Evolutionary conservation across 2,888 invertebrate species (phyloP), one percentile per base, ranked within the genome.

Genomic region (Torymus tubicola): DNA sequence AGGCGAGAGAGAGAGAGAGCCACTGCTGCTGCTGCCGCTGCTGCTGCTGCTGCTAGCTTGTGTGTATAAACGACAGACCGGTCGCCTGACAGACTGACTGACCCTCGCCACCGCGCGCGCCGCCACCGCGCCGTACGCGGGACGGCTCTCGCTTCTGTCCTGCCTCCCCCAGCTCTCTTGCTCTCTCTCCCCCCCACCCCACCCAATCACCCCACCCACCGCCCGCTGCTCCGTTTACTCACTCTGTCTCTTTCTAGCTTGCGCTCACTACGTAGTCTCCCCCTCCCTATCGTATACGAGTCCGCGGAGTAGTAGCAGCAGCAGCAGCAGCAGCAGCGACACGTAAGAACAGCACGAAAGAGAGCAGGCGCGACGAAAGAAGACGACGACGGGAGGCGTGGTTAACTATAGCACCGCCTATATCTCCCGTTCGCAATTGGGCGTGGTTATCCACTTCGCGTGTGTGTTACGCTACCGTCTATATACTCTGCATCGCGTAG

Each of bases 81-180:
- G 89, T 88, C 89, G 89, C 87, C 89, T 89, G 89, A 89, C 88
- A 89, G 90, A 90, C 90, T 90, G 90, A 90, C 90, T 90, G 90
- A 78, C 77, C 78, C 73, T 65, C 64, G 74, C 69, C 61, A 55
- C 67, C 42, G 53, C 42, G 31, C 31, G 42, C 71, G 31, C 63
- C 61, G 63, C 72, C 63, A 58, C 70, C 21, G 72, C 78, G 68
- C 78, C 78, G 74, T 42, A 55, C 53, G 81, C 82, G 64, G 83
- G 78, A 80, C 73, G 74, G 70, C 78, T 82, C 82, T 81, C 81
- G 80, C 84, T 84, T 83, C 81, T 76, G 74, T 65, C 80, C 83
- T 76, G 84, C 85, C 81, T 82, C 69, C 82, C 81, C 72, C 81
- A 79, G 71, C 81, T 81, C 82, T 80, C 82, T 80, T 79, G 64